Conservation (phyloP, 2,113 vertebrate genomes). For the Pseudonaja textilis region DNA sequence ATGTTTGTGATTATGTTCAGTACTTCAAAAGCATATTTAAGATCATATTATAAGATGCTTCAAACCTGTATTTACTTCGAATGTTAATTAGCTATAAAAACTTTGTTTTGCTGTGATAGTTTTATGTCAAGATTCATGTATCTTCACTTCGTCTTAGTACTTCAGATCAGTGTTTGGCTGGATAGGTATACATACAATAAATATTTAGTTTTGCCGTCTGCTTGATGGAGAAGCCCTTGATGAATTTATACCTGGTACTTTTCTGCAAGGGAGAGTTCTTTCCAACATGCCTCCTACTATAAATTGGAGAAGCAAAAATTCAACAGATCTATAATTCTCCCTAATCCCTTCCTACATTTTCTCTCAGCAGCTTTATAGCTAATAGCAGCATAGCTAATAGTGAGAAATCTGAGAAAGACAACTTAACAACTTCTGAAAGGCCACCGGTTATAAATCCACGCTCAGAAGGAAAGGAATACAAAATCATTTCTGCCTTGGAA, state of each 20-base stretch:
- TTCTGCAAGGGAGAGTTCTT: neutral
- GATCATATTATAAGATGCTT: neutral
- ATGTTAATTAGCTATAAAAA: neutral
- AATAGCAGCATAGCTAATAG: neutral
- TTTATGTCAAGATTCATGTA: neutral
- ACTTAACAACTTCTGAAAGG: neutral
- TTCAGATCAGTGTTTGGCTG: neutral
- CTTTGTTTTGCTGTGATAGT: neutral
- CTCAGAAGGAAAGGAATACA: neutral
- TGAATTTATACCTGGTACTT: neutral
- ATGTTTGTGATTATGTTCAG: neutral
- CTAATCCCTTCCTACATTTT: neutral
- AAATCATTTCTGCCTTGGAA: neutral
- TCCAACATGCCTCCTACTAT: neutral
- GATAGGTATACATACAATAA: neutral
- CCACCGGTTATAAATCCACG: neutral
- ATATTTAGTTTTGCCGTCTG: neutral
- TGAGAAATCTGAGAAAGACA: neutral
- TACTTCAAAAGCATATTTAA: neutral
- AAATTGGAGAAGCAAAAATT: neutral
- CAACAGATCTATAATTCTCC: neutral
- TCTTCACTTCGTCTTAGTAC: neutral
- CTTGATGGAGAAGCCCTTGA: neutral
- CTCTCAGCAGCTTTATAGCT: neutral
- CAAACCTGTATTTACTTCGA: neutral